phyloP scores from a whole-genome alignment of 92 coral and sea anemone species.

The Isaurus tuberculatus region DNA sequence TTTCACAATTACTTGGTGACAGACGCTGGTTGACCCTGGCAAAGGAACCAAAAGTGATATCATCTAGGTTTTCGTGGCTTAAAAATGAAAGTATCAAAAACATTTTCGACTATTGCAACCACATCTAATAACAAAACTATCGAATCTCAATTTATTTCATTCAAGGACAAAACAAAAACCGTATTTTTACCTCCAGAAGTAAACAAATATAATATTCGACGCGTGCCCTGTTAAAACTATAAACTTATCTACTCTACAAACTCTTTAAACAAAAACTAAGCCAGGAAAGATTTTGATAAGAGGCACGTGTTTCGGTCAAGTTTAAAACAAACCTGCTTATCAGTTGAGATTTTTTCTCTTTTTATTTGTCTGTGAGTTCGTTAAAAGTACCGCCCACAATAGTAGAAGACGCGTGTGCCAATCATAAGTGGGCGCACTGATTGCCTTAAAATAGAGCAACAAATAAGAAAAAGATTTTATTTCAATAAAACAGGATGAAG shows the following conservation, averaged over 20 bases:
- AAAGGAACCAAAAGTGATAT: too few species aligned
- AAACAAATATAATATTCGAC: neutral
- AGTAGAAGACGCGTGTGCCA: neutral
- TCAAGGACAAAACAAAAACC: neutral
- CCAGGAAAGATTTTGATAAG: neutral
- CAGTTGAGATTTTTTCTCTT: neutral
- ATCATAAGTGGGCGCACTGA: conserved; percentile 13
- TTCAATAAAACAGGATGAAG: conserved; percentile 34
- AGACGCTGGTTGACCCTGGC: too few species aligned
- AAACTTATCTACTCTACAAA: neutral
- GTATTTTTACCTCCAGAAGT: neutral
- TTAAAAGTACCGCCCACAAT: neutral
- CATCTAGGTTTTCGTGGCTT: too few species aligned
- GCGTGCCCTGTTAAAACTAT: neutral
- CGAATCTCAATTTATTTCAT: neutral
- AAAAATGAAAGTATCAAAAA: too few species aligned
- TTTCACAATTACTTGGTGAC: too few species aligned
- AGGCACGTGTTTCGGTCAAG: neutral
- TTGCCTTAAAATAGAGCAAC: conserved; percentile 12
- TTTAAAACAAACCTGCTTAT: neutral
- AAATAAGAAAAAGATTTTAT: conserved; percentile 8
- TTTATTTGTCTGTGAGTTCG: neutral
- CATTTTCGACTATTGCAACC: too few species aligned
- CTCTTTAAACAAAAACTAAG: neutral
- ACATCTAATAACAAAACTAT: neutral